Evolutionary conservation across 1,140 invertebrate species (phyloP).

Genomic region (Drosophila ercepeae): DNA sequence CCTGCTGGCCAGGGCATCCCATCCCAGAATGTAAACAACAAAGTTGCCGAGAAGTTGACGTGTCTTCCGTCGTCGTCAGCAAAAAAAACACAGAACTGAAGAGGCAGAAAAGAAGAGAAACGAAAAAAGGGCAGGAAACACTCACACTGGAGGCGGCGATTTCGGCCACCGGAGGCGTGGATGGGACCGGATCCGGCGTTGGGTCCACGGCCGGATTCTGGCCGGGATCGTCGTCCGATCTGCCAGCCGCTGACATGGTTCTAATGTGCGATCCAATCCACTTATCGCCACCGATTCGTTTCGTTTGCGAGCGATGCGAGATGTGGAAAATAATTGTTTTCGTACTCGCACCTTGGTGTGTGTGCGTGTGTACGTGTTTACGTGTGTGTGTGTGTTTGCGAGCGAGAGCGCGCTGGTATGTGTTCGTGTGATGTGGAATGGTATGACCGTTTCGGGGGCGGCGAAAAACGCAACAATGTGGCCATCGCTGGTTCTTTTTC

Average conservation of each 20-base stretch:
- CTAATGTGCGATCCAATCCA: slow-evolving; percentile 21
- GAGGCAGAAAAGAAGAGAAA: slow-evolving; percentile 8
- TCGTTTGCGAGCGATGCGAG: background rate
- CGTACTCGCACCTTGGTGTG: slow-evolving; percentile 12
- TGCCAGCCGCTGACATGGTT: slow-evolving; percentile 66
- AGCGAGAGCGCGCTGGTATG: slow-evolving; percentile 1
- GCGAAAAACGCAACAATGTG: background rate
- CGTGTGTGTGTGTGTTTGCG: slow-evolving; percentile 14
- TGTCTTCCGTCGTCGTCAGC: slow-evolving; percentile 67
- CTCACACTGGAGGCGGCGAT: slow-evolving; percentile 63
- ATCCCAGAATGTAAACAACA: slow-evolving; percentile 15
- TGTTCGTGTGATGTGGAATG: slow-evolving; percentile 10
- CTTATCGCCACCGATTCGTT: slow-evolving; percentile 14
- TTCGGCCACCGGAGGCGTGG: slow-evolving; percentile 52
- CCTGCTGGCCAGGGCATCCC: background rate
- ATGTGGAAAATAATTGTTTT: slow-evolving; percentile 44
- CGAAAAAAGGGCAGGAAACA: slow-evolving; percentile 10
- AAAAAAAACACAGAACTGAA: slow-evolving; percentile 35
- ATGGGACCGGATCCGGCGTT: slow-evolving; percentile 14
- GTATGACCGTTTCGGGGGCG: background rate
- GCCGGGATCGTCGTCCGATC: slow-evolving; percentile 62
- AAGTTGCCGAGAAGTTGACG: slow-evolving; percentile 17
- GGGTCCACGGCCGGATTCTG: slow-evolving; percentile 20
- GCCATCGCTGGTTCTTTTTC: background rate
- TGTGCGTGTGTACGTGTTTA: slow-evolving; percentile 10